Evolutionary conservation across 1,140 invertebrate genomes (phyloP).

Genomic region (Gyrodactylus bullatarudis): DNA sequence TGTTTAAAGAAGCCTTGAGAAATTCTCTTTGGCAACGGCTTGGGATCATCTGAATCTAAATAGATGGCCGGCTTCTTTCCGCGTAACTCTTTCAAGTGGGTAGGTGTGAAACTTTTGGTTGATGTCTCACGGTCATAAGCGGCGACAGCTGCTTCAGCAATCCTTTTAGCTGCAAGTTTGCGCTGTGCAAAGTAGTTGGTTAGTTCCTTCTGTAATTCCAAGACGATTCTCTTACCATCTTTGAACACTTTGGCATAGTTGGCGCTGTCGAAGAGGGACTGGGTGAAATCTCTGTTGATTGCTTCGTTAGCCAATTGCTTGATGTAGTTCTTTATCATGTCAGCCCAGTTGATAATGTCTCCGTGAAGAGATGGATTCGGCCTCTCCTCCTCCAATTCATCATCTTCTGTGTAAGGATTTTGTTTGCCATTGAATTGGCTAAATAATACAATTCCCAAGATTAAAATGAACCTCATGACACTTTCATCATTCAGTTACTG

Average conservation of each 20-base stretch:
- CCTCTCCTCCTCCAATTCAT: constrained; percentile 1
- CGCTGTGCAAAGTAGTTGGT: constrained; percentile 18
- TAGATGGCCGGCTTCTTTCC: constrained; percentile 12
- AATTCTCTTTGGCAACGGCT: constrained; percentile 4
- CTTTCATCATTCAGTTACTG: too few relatives aligned
- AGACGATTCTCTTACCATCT: constrained; percentile 16
- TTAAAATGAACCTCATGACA: not conserved
- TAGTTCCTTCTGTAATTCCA: constrained; percentile 15
- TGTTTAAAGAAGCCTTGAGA: constrained; percentile 16
- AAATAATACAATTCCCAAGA: not conserved
- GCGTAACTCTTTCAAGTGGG: constrained; percentile 12
- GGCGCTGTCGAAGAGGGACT: constrained; percentile 17
- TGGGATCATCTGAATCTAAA: constrained; percentile 19
- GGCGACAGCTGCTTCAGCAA: constrained; percentile 15
- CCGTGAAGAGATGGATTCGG: constrained; percentile 15
- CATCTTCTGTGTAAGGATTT: constrained; percentile 5
- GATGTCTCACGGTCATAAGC: constrained; percentile 15
- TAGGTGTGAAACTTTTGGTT: constrained; percentile 10
- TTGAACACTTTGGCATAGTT: constrained; percentile 19
- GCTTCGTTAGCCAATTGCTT: constrained; percentile 21
- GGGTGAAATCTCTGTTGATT: constrained; percentile 19
- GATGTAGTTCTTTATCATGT: constrained; percentile 22
- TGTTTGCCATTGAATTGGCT: not conserved
- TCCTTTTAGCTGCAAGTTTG: constrained; percentile 16
- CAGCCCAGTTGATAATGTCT: constrained; percentile 23